Evolutionary conservation across 1,140 invertebrate species (phyloP).

Genomic region (Orchesella cincta): DNA sequence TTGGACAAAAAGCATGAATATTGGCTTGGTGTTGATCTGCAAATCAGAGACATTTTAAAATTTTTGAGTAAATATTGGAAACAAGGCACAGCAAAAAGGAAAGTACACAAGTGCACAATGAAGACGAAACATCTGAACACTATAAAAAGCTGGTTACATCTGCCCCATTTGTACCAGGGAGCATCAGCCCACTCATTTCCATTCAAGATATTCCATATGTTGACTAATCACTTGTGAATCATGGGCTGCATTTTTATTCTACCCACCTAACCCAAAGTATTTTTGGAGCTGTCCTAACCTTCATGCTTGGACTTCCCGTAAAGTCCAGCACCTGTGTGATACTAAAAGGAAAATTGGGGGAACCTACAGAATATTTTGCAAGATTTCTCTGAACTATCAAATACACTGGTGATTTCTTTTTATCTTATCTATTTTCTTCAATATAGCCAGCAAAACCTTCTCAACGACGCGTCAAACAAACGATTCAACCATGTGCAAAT

Average conservation of each 20-base stretch:
- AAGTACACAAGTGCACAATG: no score
- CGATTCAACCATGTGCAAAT: no score
- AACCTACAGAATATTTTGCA: not conserved
- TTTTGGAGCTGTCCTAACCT: not conserved
- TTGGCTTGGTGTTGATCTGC: no score
- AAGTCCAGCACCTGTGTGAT: constrained; percentile 34
- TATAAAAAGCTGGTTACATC: no score
- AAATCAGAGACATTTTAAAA: no score
- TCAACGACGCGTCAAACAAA: not conserved
- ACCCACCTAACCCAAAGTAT: not conserved
- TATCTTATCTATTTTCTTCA: not conserved
- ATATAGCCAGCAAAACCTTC: constrained; percentile 18
- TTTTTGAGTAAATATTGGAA: no score
- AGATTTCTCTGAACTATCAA: constrained; percentile 26
- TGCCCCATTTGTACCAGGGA: no score
- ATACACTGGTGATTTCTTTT: constrained; percentile 23
- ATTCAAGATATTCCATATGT: constrained; percentile 34
- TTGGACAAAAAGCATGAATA: no score
- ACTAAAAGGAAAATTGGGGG: constrained; percentile 20
- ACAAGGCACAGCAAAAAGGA: no score
- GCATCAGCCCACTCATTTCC: no score
- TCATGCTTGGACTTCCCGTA: constrained; percentile 17
- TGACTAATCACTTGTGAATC: constrained; percentile 20
- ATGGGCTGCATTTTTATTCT: constrained; percentile 24
- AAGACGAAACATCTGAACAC: no score